Evolutionary conservation across 1,140 invertebrate genomes (phyloP), one percentile per base, ranked within the genome.

Genomic region (Diprion similis): DNA sequence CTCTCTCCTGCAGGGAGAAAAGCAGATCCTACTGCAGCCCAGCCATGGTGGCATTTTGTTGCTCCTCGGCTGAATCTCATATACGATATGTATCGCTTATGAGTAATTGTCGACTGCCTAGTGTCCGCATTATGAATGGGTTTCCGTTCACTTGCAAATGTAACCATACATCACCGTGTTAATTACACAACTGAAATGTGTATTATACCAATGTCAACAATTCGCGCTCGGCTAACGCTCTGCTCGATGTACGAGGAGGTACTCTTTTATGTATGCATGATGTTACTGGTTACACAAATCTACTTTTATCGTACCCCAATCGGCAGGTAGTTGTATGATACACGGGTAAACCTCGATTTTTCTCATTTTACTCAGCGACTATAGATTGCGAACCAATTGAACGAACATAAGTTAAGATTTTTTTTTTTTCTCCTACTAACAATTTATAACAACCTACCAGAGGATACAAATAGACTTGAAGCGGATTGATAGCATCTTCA

Each of bases 171-270:
- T 82, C 81, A 82, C 77, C 47, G 71, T 71, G 76, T 82, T 83
- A 83, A 83, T 82, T 83, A 80, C 79, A 80, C 76, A 75, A 82
- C 80, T 79, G 78, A 80, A 82, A 83, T 77, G 80, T 78, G 79
- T 79, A 82, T 83, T 82, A 82, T 82, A 77, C 79, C 76, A 82
- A 76, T 82, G 81, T 82, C 82, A 83, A 82, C 81, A 80, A 82
- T 78, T 78, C 76, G 71, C 64, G 68, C 13, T 46, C 71, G 19
- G 18, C 66, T 68, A 19, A 10, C 18, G 6, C 66, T 15, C 66
- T 59, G 11, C 11, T 59, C 51, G 6, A 15, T 9, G 51, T 59
- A 59, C 51, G 51, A 13, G n/a, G 51, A 59, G 9, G 11, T 59
- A 17, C 2, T 6, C 51, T 59, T 59, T 37, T 37, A 37, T 37